Evolutionary conservation across 2,888 invertebrate species (phyloP), one percentile per base, ranked within the genome.

Genomic region (Mythimna loreyi): DNA sequence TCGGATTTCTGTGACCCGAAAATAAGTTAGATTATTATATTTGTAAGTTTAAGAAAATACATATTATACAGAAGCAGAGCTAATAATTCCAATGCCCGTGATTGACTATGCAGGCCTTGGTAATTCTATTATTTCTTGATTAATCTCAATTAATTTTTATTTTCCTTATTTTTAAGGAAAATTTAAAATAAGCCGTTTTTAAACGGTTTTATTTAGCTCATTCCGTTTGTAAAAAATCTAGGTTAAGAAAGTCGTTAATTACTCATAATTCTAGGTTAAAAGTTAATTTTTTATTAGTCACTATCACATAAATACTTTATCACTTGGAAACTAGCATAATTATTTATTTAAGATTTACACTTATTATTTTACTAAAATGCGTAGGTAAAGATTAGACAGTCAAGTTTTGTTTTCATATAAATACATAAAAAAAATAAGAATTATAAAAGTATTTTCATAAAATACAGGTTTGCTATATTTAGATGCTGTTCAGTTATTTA

Each of bases 401-500:
- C 1, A 59, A 30, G 7, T 43, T 33, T 36, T 28, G 16, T 2
- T 36, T 36, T 50, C 3, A 28, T 3, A 28, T 28, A n/a, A n/a
- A n/a, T 6, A 11, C n/a, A 7, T 53, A 28, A 23, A 13, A 19
- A 36, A n/a, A 50, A 11, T 30, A 25, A 36, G 21, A 1, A 33
- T 36, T 36, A 21, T 16, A 30, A 72, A 67, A 23, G 7, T 23
- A 49, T 63, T 36, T 28, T 23, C 2, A 25, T 33, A 52, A 57
- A 52, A 57, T 3, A 25, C 3, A 45, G n/a, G 28, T 40, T 66
- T 50, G 2, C 19, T 62, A 47, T 62, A 59, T 73, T 70, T 47
- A 62, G 30, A 47, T 47, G 28, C 49, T 65, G 23, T 79, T 64
- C 33, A 67, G 58, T 73, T 47, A 78, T 64, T 61, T 63, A 63